These are phyloP conservation scores for Pardalotus punctatus DNA, from an alignment of 2,113 vertebrate genomes.

Conservation along the genomic window DNA sequence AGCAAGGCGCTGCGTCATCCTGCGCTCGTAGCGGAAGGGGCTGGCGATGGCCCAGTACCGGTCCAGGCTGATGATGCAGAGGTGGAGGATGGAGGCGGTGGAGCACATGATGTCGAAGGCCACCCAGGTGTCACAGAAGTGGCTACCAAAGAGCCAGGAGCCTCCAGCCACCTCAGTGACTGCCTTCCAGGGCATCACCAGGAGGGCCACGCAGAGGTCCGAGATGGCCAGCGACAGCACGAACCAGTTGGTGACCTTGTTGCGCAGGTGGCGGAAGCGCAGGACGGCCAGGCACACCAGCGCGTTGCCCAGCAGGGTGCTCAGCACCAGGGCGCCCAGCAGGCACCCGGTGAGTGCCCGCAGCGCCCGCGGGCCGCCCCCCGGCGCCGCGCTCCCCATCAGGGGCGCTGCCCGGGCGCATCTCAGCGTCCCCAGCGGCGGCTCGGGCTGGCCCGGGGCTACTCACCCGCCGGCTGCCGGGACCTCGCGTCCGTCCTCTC, in stretches of 20 bases:
- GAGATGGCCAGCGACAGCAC: constrained; percentile 81
- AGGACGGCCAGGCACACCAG: constrained; percentile 75
- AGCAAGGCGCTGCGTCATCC: constrained; percentile 77
- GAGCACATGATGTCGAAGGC: constrained; percentile 85
- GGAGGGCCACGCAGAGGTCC: constrained; percentile 79
- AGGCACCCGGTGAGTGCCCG: constrained; percentile 75
- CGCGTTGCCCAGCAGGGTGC: constrained; percentile 77
- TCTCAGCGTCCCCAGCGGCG: background rate
- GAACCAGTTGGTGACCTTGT: constrained; percentile 83
- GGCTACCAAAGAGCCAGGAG: constrained; percentile 74
- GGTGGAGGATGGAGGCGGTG: constrained; percentile 80
- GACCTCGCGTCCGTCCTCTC: background rate
- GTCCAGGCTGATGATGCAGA: constrained; percentile 85
- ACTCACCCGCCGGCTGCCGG: background rate
- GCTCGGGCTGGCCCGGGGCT: background rate
- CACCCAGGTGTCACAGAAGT: constrained; percentile 80
- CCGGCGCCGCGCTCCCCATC: background rate
- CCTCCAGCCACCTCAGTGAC: constrained; percentile 73
- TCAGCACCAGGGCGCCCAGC: constrained; percentile 77
- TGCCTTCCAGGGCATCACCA: constrained; percentile 85
- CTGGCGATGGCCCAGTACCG: constrained; percentile 83
- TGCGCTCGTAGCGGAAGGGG: constrained; percentile 78
- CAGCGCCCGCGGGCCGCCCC: background rate
- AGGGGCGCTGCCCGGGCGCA: background rate
- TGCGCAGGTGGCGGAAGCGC: constrained; percentile 73